phyloP scores from a whole-genome alignment of 92 coral and sea anemone species.

The Porites divaricata region DNA sequence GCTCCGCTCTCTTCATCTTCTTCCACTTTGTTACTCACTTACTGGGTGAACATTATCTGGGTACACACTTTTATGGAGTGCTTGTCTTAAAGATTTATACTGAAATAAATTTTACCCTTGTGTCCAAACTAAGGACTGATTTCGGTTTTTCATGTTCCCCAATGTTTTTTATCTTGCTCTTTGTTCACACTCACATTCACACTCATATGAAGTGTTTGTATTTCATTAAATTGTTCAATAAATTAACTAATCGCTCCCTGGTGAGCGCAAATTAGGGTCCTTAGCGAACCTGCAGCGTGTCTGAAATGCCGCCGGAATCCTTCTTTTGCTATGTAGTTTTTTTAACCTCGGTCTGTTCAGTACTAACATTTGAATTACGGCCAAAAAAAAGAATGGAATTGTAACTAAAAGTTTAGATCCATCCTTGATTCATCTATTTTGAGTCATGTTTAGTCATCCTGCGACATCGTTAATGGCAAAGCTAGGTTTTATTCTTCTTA shows the following conservation, averaged over 20 bases:
- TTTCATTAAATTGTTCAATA: not conserved
- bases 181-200: too few species aligned
- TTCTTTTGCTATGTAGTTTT: not conserved
- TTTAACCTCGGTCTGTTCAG: not conserved
- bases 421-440: constrained; percentile 19
- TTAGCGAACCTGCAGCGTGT: too few species aligned
- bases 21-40: too few species aligned
- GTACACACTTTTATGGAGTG: too few species aligned
- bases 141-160: too few species aligned
- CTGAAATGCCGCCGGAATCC: not conserved
- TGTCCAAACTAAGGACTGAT: too few species aligned
- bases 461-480: constrained; percentile 22
- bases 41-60: too few species aligned
- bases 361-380: not conserved
- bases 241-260: constrained; percentile 20
- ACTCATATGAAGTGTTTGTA: not conserved
- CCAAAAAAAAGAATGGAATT: not conserved
- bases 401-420: not conserved
- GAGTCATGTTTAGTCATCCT: constrained; percentile 25
- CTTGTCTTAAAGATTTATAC: too few species aligned
- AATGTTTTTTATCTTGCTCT: too few species aligned
- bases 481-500: not conserved
- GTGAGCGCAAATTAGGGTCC: not conserved
- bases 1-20: too few species aligned
- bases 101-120: too few species aligned